Conservation (phyloP, 2,113 vertebrate species). For the Rhadina sibilatrix region DNA sequence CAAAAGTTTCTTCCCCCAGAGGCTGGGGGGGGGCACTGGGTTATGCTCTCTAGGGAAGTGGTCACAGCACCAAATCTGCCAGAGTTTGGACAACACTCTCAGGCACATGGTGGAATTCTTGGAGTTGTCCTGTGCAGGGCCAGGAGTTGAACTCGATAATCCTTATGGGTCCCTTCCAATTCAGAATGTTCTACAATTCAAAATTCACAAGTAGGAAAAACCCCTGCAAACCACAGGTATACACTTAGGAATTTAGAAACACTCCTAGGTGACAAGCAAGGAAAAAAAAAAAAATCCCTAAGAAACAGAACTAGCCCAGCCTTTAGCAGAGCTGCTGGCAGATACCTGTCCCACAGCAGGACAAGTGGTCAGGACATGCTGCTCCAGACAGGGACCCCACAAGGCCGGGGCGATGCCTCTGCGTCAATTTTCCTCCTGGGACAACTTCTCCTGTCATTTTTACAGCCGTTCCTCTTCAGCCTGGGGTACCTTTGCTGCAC, state of each 20-base stretch:
- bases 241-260: neutral
- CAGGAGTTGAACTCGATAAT: neutral
- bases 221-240: neutral
- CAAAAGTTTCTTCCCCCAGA: neutral
- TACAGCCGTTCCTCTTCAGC: neutral
- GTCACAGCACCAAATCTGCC: neutral
- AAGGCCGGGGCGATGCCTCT: neutral
- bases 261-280: neutral
- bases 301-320: neutral
- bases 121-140: neutral
- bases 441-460: neutral
- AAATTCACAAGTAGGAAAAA: neutral
- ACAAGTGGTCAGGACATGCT: rapidly evolving
- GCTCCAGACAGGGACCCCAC: neutral
- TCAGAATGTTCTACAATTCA: neutral
- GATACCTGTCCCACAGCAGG: neutral
- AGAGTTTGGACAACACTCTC: neutral
- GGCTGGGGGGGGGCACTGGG: neutral
- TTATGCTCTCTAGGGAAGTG: neutral
- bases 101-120: neutral
- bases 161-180: neutral
- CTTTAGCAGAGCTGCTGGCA: neutral
- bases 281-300: neutral
- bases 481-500: neutral
- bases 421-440: neutral